These are phyloP conservation scores for Syrphus vitripennis DNA, from an alignment of 2,888 invertebrate species.

Conservation along the genomic window DNA sequence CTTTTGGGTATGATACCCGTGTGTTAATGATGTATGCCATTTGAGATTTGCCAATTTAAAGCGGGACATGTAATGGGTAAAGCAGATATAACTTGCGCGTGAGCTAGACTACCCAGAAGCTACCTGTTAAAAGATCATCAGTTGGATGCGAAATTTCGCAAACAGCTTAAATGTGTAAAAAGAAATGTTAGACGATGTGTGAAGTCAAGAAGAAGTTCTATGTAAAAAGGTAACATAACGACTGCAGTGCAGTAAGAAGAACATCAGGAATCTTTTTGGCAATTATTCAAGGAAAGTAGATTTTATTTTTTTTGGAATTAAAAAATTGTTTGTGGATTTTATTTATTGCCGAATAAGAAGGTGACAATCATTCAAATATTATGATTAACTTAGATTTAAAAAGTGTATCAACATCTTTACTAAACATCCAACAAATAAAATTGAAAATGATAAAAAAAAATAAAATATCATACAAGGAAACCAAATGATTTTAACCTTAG, in stretches of 20 bases:
- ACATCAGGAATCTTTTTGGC: conserved; percentile 23
- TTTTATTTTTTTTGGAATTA: not conserved
- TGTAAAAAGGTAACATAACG: conserved; percentile 31
- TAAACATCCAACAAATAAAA: too few species aligned
- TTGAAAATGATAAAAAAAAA: too few species aligned
- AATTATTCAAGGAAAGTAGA: not conserved
- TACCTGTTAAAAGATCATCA: conserved; percentile 52
- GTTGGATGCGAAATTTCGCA: not conserved
- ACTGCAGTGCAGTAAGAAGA: not conserved
- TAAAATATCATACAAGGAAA: too few species aligned
- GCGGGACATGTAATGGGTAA: conserved; percentile 8
- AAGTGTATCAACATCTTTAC: too few species aligned
- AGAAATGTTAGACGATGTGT: conserved; percentile 60
- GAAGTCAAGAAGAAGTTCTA: conserved; percentile 53
- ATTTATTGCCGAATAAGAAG: conserved; percentile 33
- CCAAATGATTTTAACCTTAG: too few species aligned
- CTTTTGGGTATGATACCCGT: not conserved
- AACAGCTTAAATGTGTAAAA: not conserved
- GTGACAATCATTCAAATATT: conserved; percentile 14
- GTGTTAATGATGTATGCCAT: conserved; percentile 42
- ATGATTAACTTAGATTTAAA: not conserved
- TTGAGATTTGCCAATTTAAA: conserved; percentile 53
- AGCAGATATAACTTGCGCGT: not conserved
- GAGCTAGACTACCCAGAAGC: not conserved
- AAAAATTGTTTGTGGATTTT: conserved; percentile 14